Conservation (phyloP, 2,888 invertebrate genomes). For the Mythimna ferrago region DNA sequence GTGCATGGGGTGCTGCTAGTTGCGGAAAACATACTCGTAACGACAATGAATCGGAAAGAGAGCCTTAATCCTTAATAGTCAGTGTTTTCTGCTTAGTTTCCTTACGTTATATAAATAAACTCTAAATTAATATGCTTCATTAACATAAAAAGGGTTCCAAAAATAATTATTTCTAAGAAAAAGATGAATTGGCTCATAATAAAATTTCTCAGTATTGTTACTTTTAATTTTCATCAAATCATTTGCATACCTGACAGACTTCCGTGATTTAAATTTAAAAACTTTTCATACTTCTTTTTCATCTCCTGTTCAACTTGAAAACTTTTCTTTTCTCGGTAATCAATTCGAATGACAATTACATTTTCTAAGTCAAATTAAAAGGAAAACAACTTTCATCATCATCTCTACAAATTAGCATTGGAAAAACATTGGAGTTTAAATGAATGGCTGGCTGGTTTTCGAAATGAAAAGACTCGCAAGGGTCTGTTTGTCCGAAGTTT, state of each 20-base stretch:
- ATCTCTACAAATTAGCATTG: constrained; percentile 38
- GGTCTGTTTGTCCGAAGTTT: constrained; percentile 66
- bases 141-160: background rate
- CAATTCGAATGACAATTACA: constrained; percentile 48
- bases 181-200: constrained; percentile 3
- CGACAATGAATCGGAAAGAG: constrained; percentile 38
- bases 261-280: constrained; percentile 51
- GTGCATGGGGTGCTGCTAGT: constrained; percentile 18
- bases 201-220: constrained; percentile 18
- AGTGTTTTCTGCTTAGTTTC: constrained; percentile 5
- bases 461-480: constrained; percentile 44
- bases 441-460: constrained; percentile 38
- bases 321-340: constrained; percentile 49
- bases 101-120: background rate
- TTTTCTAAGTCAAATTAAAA: constrained; percentile 39
- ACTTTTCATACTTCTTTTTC: constrained; percentile 50
- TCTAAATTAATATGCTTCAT: background rate
- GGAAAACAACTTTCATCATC: constrained; percentile 17
- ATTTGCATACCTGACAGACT: constrained; percentile 50
- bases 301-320: constrained; percentile 23
- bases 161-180: background rate
- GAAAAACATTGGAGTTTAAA: constrained; percentile 48
- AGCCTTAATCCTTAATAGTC: constrained; percentile 18
- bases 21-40: constrained; percentile 34
- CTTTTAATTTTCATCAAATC: constrained; percentile 42